Conservation (phyloP, 2,797 vertebrate genomes). For the Pseudochaenichthys georgianus region DNA sequence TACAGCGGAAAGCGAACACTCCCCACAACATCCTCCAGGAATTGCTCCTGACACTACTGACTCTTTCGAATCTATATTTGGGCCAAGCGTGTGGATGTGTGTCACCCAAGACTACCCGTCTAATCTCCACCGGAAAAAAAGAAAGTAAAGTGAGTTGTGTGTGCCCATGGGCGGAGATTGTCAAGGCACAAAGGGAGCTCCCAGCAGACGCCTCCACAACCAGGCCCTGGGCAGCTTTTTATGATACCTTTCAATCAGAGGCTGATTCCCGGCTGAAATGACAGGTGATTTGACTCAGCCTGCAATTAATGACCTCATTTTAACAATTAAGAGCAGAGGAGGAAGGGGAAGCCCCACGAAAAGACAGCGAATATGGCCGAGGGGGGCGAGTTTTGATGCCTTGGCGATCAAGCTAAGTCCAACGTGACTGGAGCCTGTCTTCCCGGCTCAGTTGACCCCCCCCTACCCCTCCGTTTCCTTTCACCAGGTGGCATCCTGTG, state of each 20-base stretch:
- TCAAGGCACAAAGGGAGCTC: constrained; percentile 76
- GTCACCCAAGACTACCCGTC: constrained; percentile 79
- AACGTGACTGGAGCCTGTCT: constrained; percentile 43
- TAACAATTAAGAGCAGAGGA: constrained; percentile 85
- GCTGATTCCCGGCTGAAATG: constrained; percentile 82
- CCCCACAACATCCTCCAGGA: constrained; percentile 81
- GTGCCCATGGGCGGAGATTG: constrained; percentile 80
- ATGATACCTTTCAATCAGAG: constrained; percentile 87
- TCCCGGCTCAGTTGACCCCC: constrained; percentile 57
- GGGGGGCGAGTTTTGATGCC: constrained; percentile 39
- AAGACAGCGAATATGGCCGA: constrained; percentile 30
- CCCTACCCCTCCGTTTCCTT: constrained; percentile 11
- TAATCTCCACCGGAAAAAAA: constrained; percentile 54
- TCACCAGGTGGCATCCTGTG: constrained; percentile 64
- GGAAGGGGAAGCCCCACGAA: constrained; percentile 64
- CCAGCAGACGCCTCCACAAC: constrained; percentile 72
- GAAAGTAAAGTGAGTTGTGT: constrained; percentile 69
- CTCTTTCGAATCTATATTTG: constrained; percentile 84
- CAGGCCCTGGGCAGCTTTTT: constrained; percentile 80
- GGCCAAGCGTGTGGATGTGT: constrained; percentile 83
- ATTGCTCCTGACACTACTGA: constrained; percentile 80
- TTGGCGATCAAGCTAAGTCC: constrained; percentile 6
- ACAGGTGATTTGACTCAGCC: constrained; percentile 85
- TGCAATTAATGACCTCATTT: constrained; percentile 87
- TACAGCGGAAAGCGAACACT: constrained; percentile 74